Conservation (phyloP, 2,113 vertebrate genomes). For the Nycticorax nycticorax region DNA sequence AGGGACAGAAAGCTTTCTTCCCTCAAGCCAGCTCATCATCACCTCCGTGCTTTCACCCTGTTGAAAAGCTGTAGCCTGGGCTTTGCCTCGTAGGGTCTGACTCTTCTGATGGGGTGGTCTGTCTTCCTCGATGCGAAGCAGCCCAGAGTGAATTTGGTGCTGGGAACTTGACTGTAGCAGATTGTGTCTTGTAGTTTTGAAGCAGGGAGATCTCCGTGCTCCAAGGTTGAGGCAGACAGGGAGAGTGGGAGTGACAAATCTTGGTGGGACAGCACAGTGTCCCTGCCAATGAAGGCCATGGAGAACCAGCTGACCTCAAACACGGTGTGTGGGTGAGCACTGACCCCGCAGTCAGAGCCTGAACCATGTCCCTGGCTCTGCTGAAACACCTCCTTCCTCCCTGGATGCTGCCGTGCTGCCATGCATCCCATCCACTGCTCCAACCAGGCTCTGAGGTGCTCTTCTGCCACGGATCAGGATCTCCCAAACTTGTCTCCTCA, state of each 20-base stretch:
- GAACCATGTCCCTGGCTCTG: rapidly evolving
- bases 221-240: rapidly evolving
- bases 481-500: not conserved
- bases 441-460: rapidly evolving
- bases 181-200: not conserved
- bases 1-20: not conserved
- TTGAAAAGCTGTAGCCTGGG: not conserved
- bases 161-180: not conserved
- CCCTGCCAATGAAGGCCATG: rapidly evolving
- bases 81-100: not conserved
- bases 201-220: not conserved
- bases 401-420: rapidly evolving
- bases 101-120: not conserved
- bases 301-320: not conserved
- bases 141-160: not conserved
- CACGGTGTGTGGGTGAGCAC: rapidly evolving
- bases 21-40: rapidly evolving
- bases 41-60: not conserved
- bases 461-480: rapidly evolving
- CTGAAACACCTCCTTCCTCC: not conserved
- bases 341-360: not conserved
- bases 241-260: not conserved
- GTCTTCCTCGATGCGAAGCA: not conserved
- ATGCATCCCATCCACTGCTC: not conserved
- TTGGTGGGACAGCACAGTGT: not conserved